These are phyloP conservation scores for Plutomurus gul DNA, from an alignment of 1,140 invertebrate genomes.

Conservation along the genomic window DNA sequence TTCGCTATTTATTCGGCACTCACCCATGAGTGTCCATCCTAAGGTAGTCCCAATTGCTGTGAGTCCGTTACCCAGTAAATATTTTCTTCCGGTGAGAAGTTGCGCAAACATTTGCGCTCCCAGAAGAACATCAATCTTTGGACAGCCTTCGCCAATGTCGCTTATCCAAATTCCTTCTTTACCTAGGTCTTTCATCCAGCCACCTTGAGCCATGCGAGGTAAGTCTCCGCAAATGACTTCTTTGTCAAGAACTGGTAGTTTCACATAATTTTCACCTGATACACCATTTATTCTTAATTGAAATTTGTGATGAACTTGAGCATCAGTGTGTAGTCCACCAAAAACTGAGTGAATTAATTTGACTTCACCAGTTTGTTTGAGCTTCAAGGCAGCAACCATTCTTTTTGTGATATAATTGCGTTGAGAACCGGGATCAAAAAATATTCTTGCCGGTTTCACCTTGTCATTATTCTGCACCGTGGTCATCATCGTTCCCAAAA, in stretches of 20 bases:
- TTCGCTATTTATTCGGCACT: neutral
- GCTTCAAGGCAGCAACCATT: neutral
- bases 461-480: neutral
- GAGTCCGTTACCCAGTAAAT: neutral
- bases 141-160: neutral
- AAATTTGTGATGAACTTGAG: neutral
- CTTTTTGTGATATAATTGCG: neutral
- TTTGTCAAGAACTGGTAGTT: conserved; percentile 22
- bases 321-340: neutral
- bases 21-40: conserved; percentile 27
- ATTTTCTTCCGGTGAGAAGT: neutral
- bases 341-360: neutral
- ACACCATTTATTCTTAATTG: neutral
- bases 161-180: neutral
- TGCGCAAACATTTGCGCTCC: neutral
- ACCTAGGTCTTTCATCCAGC: neutral
- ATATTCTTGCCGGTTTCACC: neutral
- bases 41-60: neutral
- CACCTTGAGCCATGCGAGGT: neutral
- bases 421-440: neutral
- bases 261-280: neutral
- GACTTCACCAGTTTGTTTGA: neutral
- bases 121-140: neutral
- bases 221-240: conserved; percentile 27
- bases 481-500: neutral